These are phyloP conservation scores for Phaedon cochleariae DNA, from an alignment of 2,888 invertebrate species.

Conservation along the genomic window DNA sequence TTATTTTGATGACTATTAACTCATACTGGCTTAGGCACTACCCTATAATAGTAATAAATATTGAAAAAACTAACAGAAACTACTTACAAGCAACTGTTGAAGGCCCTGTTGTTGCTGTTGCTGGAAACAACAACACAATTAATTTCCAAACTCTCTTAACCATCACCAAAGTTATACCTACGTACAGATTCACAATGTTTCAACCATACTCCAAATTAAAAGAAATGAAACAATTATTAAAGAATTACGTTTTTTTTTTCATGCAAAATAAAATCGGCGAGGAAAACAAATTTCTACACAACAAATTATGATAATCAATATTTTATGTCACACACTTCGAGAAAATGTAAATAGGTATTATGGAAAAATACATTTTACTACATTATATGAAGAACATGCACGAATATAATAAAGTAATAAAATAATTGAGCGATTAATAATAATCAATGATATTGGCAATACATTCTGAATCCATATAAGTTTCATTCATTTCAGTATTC, in stretches of 20 bases:
- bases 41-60: slow-evolving; percentile 15
- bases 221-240: neutral
- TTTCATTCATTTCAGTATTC: neutral
- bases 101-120: slow-evolving; percentile 93
- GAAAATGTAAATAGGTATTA: no score
- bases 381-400: no score
- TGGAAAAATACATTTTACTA: no score
- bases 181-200: neutral
- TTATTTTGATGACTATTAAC: neutral
- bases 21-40: neutral
- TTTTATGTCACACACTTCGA: no score
- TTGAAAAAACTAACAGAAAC: slow-evolving; percentile 49
- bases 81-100: slow-evolving; percentile 92
- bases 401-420: no score
- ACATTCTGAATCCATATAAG: no score
- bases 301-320: no score
- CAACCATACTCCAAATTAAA: neutral
- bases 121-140: slow-evolving; percentile 68
- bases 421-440: no score
- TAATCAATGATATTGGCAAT: no score
- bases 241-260: neutral
- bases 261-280: neutral
- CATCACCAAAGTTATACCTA: slow-evolving; percentile 44
- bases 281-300: no score
- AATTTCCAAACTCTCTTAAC: slow-evolving; percentile 46